These are phyloP conservation scores for Leucoma salicis DNA, from an alignment of 2,888 invertebrate genomes.

Conservation along the genomic window DNA sequence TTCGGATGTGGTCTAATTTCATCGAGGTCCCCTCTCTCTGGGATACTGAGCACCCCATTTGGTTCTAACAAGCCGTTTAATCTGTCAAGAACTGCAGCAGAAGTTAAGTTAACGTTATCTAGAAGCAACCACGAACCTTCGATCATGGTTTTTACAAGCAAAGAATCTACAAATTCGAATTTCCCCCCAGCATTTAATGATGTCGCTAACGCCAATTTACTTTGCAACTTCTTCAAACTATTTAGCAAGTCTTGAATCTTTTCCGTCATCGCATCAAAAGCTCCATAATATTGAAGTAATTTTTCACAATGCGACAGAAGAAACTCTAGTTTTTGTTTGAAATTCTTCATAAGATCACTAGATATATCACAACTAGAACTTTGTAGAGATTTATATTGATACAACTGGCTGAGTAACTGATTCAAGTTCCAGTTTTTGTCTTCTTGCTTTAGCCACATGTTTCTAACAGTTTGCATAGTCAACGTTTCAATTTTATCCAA, in stretches of 20 bases:
- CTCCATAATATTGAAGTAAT: constrained; percentile 37
- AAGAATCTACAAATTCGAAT: constrained; percentile 96
- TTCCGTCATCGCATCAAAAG: constrained; percentile 22
- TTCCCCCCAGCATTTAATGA: constrained; percentile 92
- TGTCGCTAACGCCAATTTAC: constrained; percentile 74
- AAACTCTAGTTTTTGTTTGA: constrained; percentile 55
- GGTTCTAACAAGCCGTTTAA: constrained; percentile 97
- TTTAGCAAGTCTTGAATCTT: constrained; percentile 48
- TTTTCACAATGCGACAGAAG: constrained; percentile 51
- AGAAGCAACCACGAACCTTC: constrained; percentile 92
- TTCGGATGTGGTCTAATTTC: constrained; percentile 92
- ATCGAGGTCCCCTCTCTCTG: constrained; percentile 94
- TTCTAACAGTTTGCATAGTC: constrained; percentile 75
- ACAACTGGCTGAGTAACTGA: constrained; percentile 52
- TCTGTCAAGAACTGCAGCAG: constrained; percentile 97
- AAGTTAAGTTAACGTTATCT: constrained; percentile 97
- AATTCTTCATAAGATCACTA: constrained; percentile 47
- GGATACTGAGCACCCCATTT: constrained; percentile 92
- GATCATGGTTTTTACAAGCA: constrained; percentile 91
- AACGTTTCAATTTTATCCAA: constrained; percentile 80
- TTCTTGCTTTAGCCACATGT: constrained; percentile 56
- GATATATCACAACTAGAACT: constrained; percentile 29
- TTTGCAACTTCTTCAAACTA: constrained; percentile 60
- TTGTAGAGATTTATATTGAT: constrained; percentile 54
- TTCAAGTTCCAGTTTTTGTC: constrained; percentile 47